Conservation (phyloP, 1,140 invertebrate genomes). For the Physella acuta region DNA sequence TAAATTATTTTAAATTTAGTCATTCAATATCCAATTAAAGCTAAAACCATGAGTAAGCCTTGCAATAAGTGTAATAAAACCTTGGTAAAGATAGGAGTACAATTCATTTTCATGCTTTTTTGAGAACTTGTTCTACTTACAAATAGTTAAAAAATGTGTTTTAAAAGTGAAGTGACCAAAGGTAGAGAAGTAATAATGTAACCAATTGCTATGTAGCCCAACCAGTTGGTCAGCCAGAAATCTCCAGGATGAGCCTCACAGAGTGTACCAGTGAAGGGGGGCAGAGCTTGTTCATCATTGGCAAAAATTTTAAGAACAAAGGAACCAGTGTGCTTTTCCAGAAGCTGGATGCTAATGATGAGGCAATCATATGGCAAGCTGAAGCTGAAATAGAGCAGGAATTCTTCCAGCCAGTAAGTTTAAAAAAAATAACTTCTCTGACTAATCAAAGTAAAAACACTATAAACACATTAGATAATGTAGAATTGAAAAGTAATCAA, state of each 20-base stretch:
- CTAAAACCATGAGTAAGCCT: too few relatives aligned
- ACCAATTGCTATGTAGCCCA: slow-evolving; percentile 85
- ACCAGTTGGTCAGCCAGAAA: slow-evolving; percentile 92
- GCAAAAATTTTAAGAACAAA: slow-evolving; percentile 90
- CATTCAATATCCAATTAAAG: too few relatives aligned
- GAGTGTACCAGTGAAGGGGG: slow-evolving; percentile 79
- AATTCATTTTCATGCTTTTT: too few relatives aligned
- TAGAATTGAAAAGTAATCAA: neutral
- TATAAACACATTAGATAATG: neutral
- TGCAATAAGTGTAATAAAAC: too few relatives aligned
- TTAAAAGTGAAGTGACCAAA: too few relatives aligned
- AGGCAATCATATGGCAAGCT: slow-evolving; percentile 54
- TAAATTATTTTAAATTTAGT: too few relatives aligned
- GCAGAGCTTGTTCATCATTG: slow-evolving; percentile 85
- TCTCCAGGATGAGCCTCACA: slow-evolving; percentile 86
- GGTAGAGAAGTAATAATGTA: too few relatives aligned
- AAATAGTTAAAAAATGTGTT: too few relatives aligned
- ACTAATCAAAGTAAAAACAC: neutral
- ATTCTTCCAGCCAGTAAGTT: slow-evolving; percentile 60
- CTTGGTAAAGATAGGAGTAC: too few relatives aligned
- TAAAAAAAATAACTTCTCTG: neutral
- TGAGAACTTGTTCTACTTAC: too few relatives aligned
- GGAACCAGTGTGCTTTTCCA: slow-evolving; percentile 88
- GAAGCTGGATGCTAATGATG: slow-evolving; percentile 64
- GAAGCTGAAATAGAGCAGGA: slow-evolving; percentile 61